Conservation (phyloP, 2,113 vertebrate genomes). For the Daphoenositta chrysoptera region DNA sequence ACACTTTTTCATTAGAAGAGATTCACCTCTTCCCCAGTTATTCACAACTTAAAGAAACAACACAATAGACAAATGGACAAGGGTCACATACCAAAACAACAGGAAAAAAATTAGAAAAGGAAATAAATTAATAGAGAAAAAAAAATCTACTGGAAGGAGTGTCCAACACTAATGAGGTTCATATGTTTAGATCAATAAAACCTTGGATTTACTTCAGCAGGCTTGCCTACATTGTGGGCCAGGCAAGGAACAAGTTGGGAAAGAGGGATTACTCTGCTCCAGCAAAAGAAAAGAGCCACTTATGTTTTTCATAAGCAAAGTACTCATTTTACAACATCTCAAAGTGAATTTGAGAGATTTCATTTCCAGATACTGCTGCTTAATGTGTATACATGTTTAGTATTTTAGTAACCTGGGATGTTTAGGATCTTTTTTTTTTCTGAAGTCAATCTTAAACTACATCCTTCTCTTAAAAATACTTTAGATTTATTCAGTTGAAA, state of each 20-base stretch:
- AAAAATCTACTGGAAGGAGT: not conserved
- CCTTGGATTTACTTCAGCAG: not conserved
- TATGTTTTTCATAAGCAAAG: not conserved
- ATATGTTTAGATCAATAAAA: not conserved
- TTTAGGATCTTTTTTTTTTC: not conserved
- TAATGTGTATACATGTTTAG: accelerated
- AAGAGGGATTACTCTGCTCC: not conserved
- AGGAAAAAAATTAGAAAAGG: not conserved
- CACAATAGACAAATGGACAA: not conserved
- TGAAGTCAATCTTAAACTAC: not conserved
- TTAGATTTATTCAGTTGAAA: not conserved
- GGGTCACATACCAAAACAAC: not conserved
- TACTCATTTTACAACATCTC: not conserved
- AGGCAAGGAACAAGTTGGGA: not conserved
- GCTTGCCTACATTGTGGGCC: not conserved
- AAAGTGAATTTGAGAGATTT: not conserved
- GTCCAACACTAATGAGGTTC: not conserved
- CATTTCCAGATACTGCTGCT: not conserved
- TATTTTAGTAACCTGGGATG: not conserved
- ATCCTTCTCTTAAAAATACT: not conserved
- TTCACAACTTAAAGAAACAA: not conserved
- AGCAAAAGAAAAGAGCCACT: not conserved
- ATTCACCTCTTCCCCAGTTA: not conserved
- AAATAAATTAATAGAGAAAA: not conserved
- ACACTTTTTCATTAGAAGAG: not conserved